Evolutionary conservation across 37 sponge, comb jelly and placozoan species (phyloP).

Genomic region (Halichondria panicea): DNA sequence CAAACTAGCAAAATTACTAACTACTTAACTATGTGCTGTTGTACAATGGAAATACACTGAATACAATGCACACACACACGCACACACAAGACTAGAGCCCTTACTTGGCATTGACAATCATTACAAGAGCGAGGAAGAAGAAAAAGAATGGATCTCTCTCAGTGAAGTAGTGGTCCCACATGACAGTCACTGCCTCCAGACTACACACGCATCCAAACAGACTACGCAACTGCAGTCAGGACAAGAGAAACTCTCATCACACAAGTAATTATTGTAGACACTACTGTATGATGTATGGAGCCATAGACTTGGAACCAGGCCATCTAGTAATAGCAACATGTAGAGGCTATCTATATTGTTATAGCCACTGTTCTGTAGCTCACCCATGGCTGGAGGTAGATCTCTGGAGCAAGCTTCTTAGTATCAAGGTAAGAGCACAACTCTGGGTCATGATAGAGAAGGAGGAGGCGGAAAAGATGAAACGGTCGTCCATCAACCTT

Average conservation of each 20-base stretch:
- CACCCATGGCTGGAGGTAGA: conserved; percentile 86
- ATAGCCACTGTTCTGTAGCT: conserved; percentile 15
- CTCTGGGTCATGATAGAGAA: conserved; percentile 96
- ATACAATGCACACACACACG: not conserved
- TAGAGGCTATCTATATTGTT: no score
- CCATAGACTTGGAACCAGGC: not conserved
- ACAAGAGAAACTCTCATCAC: not conserved
- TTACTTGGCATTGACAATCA: conserved; percentile 91
- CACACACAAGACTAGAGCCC: conserved; percentile 7
- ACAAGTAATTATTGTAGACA: no score
- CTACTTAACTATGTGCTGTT: no score
- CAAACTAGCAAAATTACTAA: not conserved
- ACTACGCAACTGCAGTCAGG: conserved; percentile 63
- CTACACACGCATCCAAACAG: conserved; percentile 73
- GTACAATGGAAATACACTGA: not conserved
- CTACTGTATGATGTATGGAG: no score
- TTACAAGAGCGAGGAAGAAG: conserved; percentile 91
- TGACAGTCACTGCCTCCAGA: conserved; percentile 34
- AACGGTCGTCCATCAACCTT: conserved; percentile 77
- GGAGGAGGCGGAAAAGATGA: conserved; percentile 89
- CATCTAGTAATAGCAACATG: not conserved
- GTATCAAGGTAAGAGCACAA: conserved; percentile 94
- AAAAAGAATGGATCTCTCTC: conserved; percentile 90
- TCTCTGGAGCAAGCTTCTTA: conserved; percentile 78
- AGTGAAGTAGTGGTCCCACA: conserved; percentile 89